Base-by-base conservation (phyloP, 2,113 vertebrate genomes). In the Aegypius monachus region DNA sequence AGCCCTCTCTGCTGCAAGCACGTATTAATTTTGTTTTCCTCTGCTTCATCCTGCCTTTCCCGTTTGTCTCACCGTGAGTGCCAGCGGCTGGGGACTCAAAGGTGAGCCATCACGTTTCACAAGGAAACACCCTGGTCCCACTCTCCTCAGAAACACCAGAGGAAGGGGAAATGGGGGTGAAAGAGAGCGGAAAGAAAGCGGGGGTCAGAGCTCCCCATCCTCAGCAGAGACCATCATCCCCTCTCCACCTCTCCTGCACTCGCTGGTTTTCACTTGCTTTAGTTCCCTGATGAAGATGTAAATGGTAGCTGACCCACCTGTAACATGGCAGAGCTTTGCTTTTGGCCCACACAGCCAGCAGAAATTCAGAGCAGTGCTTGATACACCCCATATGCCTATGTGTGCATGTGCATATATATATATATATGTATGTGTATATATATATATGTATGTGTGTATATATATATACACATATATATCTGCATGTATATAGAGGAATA, bases 11-110 rank as follows among this genome's bases (percentile, higher is more conserved):
- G 92, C 83, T 82, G 47, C 2, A 13, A 96, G 70, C 29, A 22
- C 78, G 61, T 93, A 95, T 97, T 97, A 92, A 97, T 97, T 96
- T 92, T 96, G 58, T 92, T 97, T 98, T 94, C 83, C 86, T 95
- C 93, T 53, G 50, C 43, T 88, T 93, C 85, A 91, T 93, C 80
- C 92, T 89, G 81, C 66, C 74, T 84, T 93, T 88, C 90, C 94
- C 40, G 13, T 88, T 94, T 97, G 95, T 92, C 84, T 88, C 13
- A 5, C 83, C 45, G 65, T 81, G 87, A 91, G 83, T 87, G 81
- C 67, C 96, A 90, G 87, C 34, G 43, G 90, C 91, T 83, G 55
- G 92, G 93, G 93, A 96, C 95, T 95, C 84, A 90, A 95, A 96
- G 86, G 97, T 92, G 87, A 94, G 86, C 84, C n/a, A 42, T 65